Base-by-base conservation (phyloP, 2,888 invertebrate species). In the Protula sp. region DNA sequence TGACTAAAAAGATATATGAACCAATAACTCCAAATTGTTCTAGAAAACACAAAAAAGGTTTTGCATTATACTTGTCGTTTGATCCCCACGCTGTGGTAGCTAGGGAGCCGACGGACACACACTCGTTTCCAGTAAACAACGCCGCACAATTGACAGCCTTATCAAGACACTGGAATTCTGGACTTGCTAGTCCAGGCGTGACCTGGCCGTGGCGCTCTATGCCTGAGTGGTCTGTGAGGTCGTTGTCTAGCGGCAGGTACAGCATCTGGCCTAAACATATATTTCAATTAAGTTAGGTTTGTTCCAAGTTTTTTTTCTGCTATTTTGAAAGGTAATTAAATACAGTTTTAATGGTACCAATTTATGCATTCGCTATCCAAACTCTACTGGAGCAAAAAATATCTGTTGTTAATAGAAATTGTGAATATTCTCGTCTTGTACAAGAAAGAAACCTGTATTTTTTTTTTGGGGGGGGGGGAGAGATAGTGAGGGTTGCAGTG, bases 141-240 rank as follows among this genome's bases (percentile, higher is more conserved):
- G 59, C 60, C 3, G 63, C 59, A 48, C 67, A 67, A 58, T 67
- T 67, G 55, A 66, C 54, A 30, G 61, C 59, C 47, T 59, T 60
- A 45, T 67, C 67, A 22, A 67, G 63, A 47, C 67, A 67, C 0
- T 54, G 50, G 63, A 63, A 59, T 31, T 30, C 22, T 14, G 67
- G 67, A 24, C 30, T 30, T 4, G 26, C 19, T 48, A 50, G 58
- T 45, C 52, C 59, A 1, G 27, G 19, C n/a, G 61, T 53, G 2
- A 58, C 48, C n/a, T 30, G 14, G 2, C 61, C 67, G 30, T 61
- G 30, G 19, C 56, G 55, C 3, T 54, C 56, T 5, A 54, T 28
- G 3, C 65, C 65, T 2, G 65, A 66, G 56, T 66, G 65, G 54
- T 67, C 67, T 3, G n/a, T 4, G 28, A 57, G 28, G 38, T 67